phyloP scores from a whole-genome alignment of 2,888 invertebrate genomes.

The Pomacea canaliculata region DNA sequence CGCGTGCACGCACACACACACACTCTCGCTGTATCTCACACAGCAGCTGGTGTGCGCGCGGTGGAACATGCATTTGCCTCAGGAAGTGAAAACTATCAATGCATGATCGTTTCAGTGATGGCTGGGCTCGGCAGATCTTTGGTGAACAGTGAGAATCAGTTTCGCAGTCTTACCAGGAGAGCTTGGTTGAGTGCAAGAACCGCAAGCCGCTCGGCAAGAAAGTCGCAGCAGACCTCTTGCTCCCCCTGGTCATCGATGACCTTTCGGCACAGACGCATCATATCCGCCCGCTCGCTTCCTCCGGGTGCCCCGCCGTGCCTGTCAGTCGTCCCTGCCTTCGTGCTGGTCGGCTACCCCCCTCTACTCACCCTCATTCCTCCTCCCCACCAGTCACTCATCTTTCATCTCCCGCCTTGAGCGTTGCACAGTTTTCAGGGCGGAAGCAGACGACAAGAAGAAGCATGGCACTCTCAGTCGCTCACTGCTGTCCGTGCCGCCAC shows the following conservation, averaged over 20 bases:
- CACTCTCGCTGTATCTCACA: not conserved
- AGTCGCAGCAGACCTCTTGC: not conserved
- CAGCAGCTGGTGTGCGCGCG: not conserved
- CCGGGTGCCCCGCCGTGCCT: not conserved
- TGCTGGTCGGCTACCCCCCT: not conserved
- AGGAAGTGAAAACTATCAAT: not conserved
- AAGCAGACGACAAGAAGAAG: not conserved
- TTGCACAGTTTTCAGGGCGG: not conserved
- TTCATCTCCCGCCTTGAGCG: not conserved
- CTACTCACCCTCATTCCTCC: not conserved
- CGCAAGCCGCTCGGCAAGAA: not conserved
- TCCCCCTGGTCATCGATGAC: not conserved
- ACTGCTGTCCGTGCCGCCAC: no score
- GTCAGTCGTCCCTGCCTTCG: not conserved
- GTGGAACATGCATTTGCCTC: not conserved
- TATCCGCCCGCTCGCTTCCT: not conserved
- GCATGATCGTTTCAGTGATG: not conserved
- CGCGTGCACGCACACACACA: not conserved
- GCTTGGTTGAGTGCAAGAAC: not conserved
- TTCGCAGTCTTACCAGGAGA: not conserved
- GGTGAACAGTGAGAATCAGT: no score
- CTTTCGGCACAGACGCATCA: not conserved
- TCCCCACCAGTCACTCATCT: not conserved
- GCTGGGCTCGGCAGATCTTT: no score
- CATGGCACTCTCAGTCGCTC: no score